A percentile compares a stretch with the other conserved stretches of the same genome.
Conservation (phyloP, 1,140 invertebrate species). For the Colletes gigas region DNA sequence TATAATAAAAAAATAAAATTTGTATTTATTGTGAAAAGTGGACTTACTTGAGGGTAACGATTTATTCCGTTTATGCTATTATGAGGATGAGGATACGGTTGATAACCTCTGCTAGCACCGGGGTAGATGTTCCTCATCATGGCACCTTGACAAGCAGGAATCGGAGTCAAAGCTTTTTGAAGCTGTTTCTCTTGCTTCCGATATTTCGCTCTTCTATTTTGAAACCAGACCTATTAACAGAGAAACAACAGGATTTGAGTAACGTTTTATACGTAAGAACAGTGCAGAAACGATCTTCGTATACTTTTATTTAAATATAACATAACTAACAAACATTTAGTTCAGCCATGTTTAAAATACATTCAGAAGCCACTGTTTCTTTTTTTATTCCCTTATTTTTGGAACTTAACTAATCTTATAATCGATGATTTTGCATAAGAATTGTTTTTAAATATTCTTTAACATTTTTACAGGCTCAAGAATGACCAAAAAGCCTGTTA, state of each 20-base stretch:
- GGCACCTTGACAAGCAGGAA: conserved; percentile 96
- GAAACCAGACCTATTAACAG: conserved; percentile 94
- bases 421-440: too few relatives aligned
- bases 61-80: conserved; percentile 92
- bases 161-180: conserved; percentile 95
- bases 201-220: conserved; percentile 98
- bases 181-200: conserved; percentile 98
- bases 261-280: background rate
- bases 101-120: conserved; percentile 91
- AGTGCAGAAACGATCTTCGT: too few relatives aligned
- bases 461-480: too few relatives aligned
- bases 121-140: conserved; percentile 99
- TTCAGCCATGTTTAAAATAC: too few relatives aligned
- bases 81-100: conserved; percentile 93
- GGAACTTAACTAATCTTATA: too few relatives aligned
- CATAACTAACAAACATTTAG: too few relatives aligned
- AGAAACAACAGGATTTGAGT: conserved; percentile 1
- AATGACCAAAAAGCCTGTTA: too few relatives aligned
- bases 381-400: too few relatives aligned
- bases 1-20: too few relatives aligned
- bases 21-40: background rate
- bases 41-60: conserved; percentile 94
- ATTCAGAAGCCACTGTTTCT: too few relatives aligned
- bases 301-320: too few relatives aligned
- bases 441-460: too few relatives aligned